These are phyloP conservation scores for Channa striata DNA, from an alignment of 2,797 vertebrate genomes.

Conservation along the genomic window DNA sequence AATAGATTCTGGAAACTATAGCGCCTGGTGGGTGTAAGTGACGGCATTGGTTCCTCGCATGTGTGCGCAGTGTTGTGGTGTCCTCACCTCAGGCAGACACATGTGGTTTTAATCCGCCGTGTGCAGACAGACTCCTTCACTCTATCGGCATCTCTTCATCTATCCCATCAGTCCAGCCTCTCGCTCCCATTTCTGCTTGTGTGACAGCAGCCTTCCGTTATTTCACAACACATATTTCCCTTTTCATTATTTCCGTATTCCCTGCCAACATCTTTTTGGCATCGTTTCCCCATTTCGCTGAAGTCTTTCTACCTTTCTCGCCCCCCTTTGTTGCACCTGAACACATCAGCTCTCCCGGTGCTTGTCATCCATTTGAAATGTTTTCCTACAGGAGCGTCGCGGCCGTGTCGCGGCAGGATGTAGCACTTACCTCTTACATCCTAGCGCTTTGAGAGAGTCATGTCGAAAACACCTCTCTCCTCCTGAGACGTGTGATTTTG, in stretches of 20 bases:
- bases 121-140: conserved; percentile 57
- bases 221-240: conserved; percentile 44
- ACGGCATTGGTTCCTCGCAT: conserved; percentile 72
- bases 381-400: conserved; percentile 50
- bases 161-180: conserved; percentile 53
- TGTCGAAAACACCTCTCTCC: conserved; percentile 59
- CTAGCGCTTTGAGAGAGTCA: conserved; percentile 43
- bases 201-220: conserved; percentile 57
- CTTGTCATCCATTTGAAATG: conserved; percentile 62
- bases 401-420: conserved; percentile 57
- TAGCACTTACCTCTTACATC: conserved; percentile 46
- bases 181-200: conserved; percentile 40
- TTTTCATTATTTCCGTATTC: conserved; percentile 53
- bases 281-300: conserved; percentile 54
- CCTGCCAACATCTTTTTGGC: conserved; percentile 63
- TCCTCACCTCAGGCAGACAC: conserved; percentile 80
- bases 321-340: conserved; percentile 14
- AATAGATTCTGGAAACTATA: conserved; percentile 59
- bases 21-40: conserved; percentile 69
- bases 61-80: conserved; percentile 56
- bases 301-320: conserved; percentile 1
- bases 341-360: conserved; percentile 33
- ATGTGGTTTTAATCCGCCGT: conserved; percentile 81
- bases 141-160: conserved; percentile 66
- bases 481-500: conserved; percentile 37